Evolutionary conservation across 2,113 vertebrate genomes (phyloP), one percentile per base, ranked within the genome.

Genomic region (Theristicus caerulescens): DNA sequence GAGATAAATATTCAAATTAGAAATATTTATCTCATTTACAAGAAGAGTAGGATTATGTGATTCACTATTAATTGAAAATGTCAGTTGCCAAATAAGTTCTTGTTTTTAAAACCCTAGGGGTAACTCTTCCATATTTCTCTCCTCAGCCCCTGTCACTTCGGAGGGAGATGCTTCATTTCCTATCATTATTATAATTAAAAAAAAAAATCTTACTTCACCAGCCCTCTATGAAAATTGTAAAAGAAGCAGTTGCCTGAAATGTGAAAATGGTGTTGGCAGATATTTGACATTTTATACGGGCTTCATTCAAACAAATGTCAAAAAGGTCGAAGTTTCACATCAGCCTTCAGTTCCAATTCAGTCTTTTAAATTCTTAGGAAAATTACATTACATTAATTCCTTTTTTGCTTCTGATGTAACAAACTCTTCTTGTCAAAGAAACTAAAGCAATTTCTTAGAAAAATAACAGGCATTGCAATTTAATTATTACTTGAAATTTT

Each of bases 401-500:
- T 61, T 90, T 92, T 92, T 87, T 76, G 29, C 65, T 92, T 86
- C 73, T 92, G 49, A 85, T 88, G 38, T 91, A 80, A 76, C 54
- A 65, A 89, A 61, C 32, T 88, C 49, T 73, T 91, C 42, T 93
- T 93, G 59, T 29, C 29, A 91, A 94, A 77, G 55, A 84, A 91
- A 92, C 51, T 32, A 58, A 93, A 71, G 36, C 26, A 58, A 31
- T 66, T 93, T 85, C 64, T 92, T 84, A 72, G 55, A 92, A 95
- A 91, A 89, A 86, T 94, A 91, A 44, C 22, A 83, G 32, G 54
- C 47, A 19, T 66, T 85, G 51, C 58, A 83, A 88, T 94, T 90
- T 90, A 84, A 88, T 96, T 92, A 65, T 87, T 87, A 54, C 40
- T 59, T 93, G 80, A 84, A 93, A 47, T 87, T 70, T 93, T 78